These are phyloP conservation scores for Trachelus iudaicus DNA, from an alignment of 2,888 invertebrate species.

Conservation along the genomic window DNA sequence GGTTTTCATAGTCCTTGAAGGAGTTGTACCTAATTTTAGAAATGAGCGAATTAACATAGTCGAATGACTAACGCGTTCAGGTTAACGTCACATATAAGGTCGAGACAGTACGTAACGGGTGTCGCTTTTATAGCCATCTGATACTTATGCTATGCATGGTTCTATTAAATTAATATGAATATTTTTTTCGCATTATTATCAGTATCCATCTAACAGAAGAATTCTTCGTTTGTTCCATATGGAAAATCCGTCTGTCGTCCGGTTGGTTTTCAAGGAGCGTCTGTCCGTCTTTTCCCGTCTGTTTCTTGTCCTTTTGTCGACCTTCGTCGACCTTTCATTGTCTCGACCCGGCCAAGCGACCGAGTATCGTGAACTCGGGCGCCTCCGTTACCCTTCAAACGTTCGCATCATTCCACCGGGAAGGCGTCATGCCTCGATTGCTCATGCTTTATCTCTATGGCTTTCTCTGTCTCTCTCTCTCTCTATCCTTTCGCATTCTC, in stretches of 20 bases:
- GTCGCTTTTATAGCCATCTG: not conserved
- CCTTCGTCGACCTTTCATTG: slow-evolving; percentile 22
- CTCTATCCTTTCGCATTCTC: not conserved
- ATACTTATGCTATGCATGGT: not conserved
- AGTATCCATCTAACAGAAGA: slow-evolving; percentile 16
- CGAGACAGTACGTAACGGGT: slow-evolving; percentile 6
- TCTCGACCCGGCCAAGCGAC: slow-evolving; percentile 9
- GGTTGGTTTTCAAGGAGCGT: slow-evolving; percentile 17
- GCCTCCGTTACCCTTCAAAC: slow-evolving; percentile 15
- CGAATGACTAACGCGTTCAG: slow-evolving; percentile 46
- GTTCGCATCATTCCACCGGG: slow-evolving; percentile 12
- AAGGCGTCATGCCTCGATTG: not conserved
- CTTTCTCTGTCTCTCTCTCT: not conserved
- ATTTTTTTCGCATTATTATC: slow-evolving; percentile 10
- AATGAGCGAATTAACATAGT: slow-evolving; percentile 51
- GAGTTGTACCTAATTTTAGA: slow-evolving; percentile 43
- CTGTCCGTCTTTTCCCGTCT: slow-evolving; percentile 16
- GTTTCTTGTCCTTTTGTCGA: slow-evolving; percentile 19
- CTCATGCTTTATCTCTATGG: not conserved
- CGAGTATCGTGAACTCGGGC: not conserved
- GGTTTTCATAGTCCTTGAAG: not conserved
- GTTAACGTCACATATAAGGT: slow-evolving; percentile 27
- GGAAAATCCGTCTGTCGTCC: not conserved
- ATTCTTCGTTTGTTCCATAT: slow-evolving; percentile 14
- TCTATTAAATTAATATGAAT: slow-evolving; percentile 41